Conservation (phyloP, 2,113 vertebrate genomes). For the Eira barbara region DNA sequence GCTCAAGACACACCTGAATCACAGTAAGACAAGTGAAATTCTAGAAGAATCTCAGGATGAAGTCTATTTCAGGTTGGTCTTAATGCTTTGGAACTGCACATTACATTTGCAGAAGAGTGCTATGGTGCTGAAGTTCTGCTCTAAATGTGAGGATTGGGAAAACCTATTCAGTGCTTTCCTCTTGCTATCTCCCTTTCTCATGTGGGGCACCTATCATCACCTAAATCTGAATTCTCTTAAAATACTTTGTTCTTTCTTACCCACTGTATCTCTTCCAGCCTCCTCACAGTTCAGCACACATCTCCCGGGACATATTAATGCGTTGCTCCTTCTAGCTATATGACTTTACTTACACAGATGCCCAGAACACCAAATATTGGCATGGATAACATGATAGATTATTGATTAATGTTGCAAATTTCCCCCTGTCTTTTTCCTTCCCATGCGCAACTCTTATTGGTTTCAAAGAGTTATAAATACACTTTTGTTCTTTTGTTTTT, state of each 20-base stretch:
- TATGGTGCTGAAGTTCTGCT: not conserved
- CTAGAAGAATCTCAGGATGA: not conserved
- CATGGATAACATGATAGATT: not conserved
- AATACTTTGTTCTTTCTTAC: not conserved
- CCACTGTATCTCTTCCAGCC: not conserved
- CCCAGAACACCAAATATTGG: not conserved
- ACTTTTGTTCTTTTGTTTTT: constrained; percentile 2
- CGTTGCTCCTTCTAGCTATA: not conserved
- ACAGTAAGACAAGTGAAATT: not conserved
- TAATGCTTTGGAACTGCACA: not conserved
- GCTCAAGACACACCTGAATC: not conserved
- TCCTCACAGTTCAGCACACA: not conserved
- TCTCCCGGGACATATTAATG: not conserved
- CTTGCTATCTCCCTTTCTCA: not conserved
- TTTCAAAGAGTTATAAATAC: constrained; percentile 34
- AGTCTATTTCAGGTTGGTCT: not conserved
- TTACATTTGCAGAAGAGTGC: not conserved
- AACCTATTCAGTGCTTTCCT: constrained; percentile 7
- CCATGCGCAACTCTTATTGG: constrained; percentile 6
- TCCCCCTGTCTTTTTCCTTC: not conserved
- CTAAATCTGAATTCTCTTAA: constrained; percentile 3
- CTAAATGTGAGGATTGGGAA: not conserved
- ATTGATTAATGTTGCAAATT: not conserved
- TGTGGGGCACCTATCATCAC: not conserved
- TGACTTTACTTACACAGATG: not conserved